Percentiles rank a stretch among this genome's conserved stretches.
phyloP scores from a whole-genome alignment of 2,113 vertebrate genomes.

The Sylvilagus bachmani region DNA sequence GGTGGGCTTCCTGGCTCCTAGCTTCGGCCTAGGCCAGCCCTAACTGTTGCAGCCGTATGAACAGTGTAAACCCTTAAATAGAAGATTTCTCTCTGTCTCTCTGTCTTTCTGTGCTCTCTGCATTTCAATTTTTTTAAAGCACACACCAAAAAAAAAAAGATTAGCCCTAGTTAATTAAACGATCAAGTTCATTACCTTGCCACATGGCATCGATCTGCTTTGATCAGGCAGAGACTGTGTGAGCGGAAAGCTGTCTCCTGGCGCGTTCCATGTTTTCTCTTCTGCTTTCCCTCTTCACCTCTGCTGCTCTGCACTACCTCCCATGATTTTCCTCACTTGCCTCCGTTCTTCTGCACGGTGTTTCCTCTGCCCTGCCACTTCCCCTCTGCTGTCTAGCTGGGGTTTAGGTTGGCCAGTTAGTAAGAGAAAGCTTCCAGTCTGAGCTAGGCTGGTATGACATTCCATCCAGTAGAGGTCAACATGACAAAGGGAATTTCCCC shows the following conservation, averaged over 20 bases:
- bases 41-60: no score
- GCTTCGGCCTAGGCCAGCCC: no score
- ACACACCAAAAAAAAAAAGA: no score
- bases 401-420: not conserved
- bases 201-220: not conserved
- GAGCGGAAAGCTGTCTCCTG: not conserved
- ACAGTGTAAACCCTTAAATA: no score
- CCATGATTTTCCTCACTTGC: not conserved
- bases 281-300: not conserved
- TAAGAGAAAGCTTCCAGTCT: not conserved
- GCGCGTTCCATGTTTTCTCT: not conserved
- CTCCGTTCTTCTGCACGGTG: not conserved
- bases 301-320: no score
- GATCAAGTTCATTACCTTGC: not conserved
- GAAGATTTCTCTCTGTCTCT: no score
- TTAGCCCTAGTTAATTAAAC: constrained; percentile 1
- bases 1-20: no score
- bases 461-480: constrained; percentile 64
- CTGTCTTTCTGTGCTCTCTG: no score
- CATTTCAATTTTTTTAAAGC: no score
- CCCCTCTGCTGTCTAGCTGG: not conserved
- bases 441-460: not conserved
- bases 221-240: not conserved
- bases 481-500: constrained; percentile 25
- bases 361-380: not conserved